A percentile compares a stretch with the other conserved stretches of the same genome.
phyloP scores from a whole-genome alignment of 2,888 invertebrate species.

The Platycnemis pennipes region DNA sequence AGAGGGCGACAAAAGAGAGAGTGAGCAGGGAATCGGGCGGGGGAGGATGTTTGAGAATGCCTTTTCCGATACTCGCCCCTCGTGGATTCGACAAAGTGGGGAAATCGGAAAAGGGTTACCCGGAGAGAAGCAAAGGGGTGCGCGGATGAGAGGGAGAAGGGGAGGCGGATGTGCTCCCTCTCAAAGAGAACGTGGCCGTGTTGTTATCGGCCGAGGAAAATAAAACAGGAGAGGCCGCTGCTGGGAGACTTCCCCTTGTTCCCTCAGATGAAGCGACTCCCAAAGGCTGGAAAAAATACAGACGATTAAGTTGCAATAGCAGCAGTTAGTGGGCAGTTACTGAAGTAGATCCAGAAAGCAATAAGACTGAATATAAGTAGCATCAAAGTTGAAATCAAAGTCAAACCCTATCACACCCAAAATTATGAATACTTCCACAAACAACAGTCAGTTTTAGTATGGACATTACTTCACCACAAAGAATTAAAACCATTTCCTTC shows the following conservation, averaged over 20 bases:
- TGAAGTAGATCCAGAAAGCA: no score
- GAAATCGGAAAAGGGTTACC: conserved; percentile 18
- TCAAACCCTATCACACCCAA: no score
- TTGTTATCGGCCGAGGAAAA: not conserved
- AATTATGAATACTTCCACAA: no score
- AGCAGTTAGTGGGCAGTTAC: no score
- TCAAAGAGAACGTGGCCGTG: not conserved
- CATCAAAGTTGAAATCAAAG: no score
- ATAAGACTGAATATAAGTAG: no score
- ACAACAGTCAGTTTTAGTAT: no score
- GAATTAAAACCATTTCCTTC: no score
- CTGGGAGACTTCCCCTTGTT: not conserved
- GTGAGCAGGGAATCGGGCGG: not conserved
- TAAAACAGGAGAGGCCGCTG: not conserved
- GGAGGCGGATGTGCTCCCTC: not conserved
- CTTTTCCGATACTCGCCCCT: not conserved
- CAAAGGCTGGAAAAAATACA: no score
- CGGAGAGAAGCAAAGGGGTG: not conserved
- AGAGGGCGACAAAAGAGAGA: not conserved
- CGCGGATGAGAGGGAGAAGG: not conserved
- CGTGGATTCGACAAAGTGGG: not conserved
- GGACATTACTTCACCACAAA: no score
- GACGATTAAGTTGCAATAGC: no score
- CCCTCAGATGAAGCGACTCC: no score
- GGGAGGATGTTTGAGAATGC: not conserved